Conservation (phyloP, 2,797 vertebrate genomes). For the Artibeus lituratus region DNA sequence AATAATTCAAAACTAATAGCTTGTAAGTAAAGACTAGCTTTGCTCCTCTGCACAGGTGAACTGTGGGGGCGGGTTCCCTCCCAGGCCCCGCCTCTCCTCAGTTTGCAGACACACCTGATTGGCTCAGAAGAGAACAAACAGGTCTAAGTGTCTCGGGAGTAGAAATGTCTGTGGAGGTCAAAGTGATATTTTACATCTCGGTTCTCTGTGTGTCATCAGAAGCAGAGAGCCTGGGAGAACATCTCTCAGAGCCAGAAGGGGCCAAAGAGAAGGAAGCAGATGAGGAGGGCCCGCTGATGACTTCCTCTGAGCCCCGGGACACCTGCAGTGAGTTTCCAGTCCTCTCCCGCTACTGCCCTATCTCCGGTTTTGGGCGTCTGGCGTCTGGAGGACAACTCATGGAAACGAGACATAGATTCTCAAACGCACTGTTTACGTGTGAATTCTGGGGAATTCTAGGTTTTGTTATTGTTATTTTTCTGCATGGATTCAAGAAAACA, state of each 20-base stretch:
- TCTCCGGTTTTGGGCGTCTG: neutral
- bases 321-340: constrained; percentile 35
- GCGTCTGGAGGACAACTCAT: neutral
- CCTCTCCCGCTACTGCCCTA: neutral
- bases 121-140: accelerated
- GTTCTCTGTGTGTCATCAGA: constrained; percentile 9
- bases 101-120: neutral
- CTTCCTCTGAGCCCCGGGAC: accelerated
- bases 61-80: accelerated
- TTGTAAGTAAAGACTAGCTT: neutral
- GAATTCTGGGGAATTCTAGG: neutral
- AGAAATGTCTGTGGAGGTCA: neutral
- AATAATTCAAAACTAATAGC: neutral
- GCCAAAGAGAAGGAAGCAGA: constrained; percentile 35
- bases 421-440: neutral
- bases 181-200: neutral
- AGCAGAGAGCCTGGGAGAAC: neutral
- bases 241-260: neutral
- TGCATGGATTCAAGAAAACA: neutral
- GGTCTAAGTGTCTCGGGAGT: neutral
- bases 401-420: neutral
- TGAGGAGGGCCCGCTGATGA: accelerated
- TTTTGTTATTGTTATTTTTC: neutral
- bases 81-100: accelerated
- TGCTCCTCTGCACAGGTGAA: neutral